phyloP scores from a whole-genome alignment of 2,888 invertebrate species.

The Bursaphelenchus okinawaensis region DNA sequence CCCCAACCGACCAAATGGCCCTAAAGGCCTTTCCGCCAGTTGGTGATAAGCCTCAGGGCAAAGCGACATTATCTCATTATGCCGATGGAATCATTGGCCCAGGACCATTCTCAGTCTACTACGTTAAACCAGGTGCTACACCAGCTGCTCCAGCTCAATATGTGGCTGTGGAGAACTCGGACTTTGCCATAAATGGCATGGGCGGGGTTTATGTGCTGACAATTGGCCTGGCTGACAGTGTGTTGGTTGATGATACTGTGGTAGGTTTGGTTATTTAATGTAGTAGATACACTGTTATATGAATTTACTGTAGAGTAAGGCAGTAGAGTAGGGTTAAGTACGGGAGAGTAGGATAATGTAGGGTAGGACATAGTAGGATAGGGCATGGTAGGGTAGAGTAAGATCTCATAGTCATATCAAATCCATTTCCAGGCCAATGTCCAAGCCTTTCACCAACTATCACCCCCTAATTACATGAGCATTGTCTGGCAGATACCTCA shows the following conservation, averaged over 20 bases:
- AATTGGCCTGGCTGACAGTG: background rate
- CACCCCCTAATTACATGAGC: conserved; percentile 1
- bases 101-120: background rate
- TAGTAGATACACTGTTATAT: too few species aligned
- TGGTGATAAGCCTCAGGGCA: conserved; percentile 10
- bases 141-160: conserved; percentile 1
- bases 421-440: background rate
- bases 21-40: conserved; percentile 6
- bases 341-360: background rate
- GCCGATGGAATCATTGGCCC: background rate
- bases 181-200: background rate
- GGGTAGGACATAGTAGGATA: too few species aligned
- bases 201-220: conserved; percentile 9
- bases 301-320: too few species aligned
- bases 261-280: too few species aligned
- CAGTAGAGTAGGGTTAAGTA: too few species aligned
- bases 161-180: background rate
- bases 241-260: background rate
- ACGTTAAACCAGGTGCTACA: conserved; percentile 1
- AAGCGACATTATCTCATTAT: background rate
- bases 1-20: background rate
- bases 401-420: too few species aligned
- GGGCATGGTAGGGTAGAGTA: too few species aligned
- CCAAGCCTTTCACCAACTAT: background rate
- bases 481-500: conserved; percentile 4